Percentiles rank a stretch among this genome's conserved stretches.
Evolutionary conservation across 2,888 invertebrate genomes (phyloP).

Genomic region (Noctua comes): DNA sequence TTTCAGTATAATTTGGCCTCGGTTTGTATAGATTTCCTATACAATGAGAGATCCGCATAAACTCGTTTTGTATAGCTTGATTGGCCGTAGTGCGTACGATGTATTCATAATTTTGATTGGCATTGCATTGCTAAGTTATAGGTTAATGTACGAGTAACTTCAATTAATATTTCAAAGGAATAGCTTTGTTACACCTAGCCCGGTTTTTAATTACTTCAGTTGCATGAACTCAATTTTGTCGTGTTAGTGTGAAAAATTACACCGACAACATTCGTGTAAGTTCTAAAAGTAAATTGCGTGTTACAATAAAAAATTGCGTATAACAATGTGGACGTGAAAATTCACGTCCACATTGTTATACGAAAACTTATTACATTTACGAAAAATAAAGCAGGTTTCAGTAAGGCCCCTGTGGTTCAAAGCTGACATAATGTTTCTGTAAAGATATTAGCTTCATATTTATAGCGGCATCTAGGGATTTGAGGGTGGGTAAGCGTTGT

Average conservation of each 20-base stretch:
- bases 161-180: constrained; percentile 37
- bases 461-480: constrained; percentile 50
- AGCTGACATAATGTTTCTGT: constrained; percentile 50
- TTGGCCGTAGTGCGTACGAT: too few relatives aligned
- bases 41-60: too few relatives aligned
- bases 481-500: constrained; percentile 28
- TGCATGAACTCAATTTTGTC: constrained; percentile 44
- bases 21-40: too few relatives aligned
- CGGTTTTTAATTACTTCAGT: constrained; percentile 38
- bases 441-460: constrained; percentile 57
- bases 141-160: background rate
- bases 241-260: constrained; percentile 44
- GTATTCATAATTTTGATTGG: background rate
- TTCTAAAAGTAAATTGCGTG: constrained; percentile 39
- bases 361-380: constrained; percentile 42
- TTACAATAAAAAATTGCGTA: too few relatives aligned
- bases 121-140: background rate
- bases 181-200: constrained; percentile 10
- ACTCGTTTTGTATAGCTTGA: too few relatives aligned
- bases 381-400: constrained; percentile 46
- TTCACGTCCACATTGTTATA: constrained; percentile 43
- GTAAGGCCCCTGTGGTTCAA: constrained; percentile 34
- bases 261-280: constrained; percentile 22
- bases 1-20: too few relatives aligned
- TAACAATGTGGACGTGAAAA: too few relatives aligned